Evolutionary conservation across 2,888 invertebrate genomes (phyloP).

Genomic region (Galerucella calmariensis): DNA sequence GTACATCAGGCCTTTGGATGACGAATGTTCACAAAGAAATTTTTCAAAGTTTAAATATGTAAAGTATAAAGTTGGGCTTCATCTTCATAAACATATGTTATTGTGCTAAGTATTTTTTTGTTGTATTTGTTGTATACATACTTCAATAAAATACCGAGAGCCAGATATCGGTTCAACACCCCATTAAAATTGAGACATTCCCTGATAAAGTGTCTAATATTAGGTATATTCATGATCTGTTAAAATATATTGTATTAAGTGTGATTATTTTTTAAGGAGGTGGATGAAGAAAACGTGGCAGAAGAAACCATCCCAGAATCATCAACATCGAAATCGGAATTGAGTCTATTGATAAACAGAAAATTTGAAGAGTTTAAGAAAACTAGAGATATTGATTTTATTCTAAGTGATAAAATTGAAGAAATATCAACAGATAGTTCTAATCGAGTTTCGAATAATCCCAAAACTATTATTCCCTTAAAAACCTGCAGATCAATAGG

Average conservation of each 20-base stretch:
- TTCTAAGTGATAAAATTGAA: slow-evolving; percentile 45
- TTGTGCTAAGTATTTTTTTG: too few species aligned
- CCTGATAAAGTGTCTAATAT: too few species aligned
- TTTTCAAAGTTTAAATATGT: too few species aligned
- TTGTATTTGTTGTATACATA: too few species aligned
- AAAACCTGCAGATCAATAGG: slow-evolving; percentile 55
- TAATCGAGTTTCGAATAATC: neutral
- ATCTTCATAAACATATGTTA: too few species aligned
- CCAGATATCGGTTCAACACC: too few species aligned
- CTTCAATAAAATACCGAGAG: too few species aligned
- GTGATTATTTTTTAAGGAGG: slow-evolving; percentile 67
- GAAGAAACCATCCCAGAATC: slow-evolving; percentile 62
- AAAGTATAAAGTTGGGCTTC: too few species aligned
- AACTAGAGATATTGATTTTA: slow-evolving; percentile 59
- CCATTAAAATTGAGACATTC: too few species aligned
- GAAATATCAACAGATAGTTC: slow-evolving; percentile 37
- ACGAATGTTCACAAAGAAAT: too few species aligned
- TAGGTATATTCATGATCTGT: neutral
- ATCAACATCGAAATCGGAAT: slow-evolving; percentile 67
- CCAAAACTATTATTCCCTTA: slow-evolving; percentile 38
- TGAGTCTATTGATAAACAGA: slow-evolving; percentile 63
- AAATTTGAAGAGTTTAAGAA: slow-evolving; percentile 71
- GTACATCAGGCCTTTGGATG: too few species aligned
- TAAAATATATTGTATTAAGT: neutral
- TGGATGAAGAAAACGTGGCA: slow-evolving; percentile 74